Base-by-base conservation (phyloP, 2,888 invertebrate species). In the Parelbella ahira region DNA sequence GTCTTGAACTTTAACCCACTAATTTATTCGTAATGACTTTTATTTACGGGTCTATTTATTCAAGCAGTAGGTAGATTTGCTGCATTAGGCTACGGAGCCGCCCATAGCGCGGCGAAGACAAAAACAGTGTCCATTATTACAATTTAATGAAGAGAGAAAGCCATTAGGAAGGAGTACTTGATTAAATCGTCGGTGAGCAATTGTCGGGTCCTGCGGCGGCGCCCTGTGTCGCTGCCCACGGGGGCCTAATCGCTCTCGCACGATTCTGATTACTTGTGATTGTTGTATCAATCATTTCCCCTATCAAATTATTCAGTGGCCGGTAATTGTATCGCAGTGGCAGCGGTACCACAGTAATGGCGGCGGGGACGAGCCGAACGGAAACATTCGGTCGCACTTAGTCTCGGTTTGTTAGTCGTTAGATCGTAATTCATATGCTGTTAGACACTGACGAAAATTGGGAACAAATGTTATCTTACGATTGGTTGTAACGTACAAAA, bases 271-370 rank as follows among this genome's bases (percentile, higher is more conserved):
- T 84, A 84, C 73, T 72, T 70, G 71, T 76, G 84, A 82, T 84
- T 77, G 82, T 83, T 80, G 81, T 83, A 86, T 86, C 84, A 86
- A 86, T 86, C 86, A 86, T 86, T 81, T 83, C 79, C 75, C 71
- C 75, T 80, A 84, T 82, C 81, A 84, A 84, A 84, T 86, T 80
- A 15, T 15, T 3, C 15, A 2, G 2, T 15, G 15, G 15, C 15
- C 15, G 15, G 2, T 15, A 15, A 15, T n/a, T n/a, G n/a, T n/a
- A n/a, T n/a, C n/a, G n/a, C n/a, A n/a, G n/a, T n/a, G n/a, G n/a
- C n/a, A n/a, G n/a, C n/a, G n/a, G n/a, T 51, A 43, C 48, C 60
- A 56, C 2, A 39, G 37, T 78, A 80, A 82, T 79, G 81, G 73
- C 62, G 54, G 59, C 56, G 11, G 49, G 59, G 62, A 64, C 58